A percentile compares a stretch with the other conserved stretches of the same genome.
Conservation (phyloP, 2,797 vertebrate species). For the Anniella stebbinsi region DNA sequence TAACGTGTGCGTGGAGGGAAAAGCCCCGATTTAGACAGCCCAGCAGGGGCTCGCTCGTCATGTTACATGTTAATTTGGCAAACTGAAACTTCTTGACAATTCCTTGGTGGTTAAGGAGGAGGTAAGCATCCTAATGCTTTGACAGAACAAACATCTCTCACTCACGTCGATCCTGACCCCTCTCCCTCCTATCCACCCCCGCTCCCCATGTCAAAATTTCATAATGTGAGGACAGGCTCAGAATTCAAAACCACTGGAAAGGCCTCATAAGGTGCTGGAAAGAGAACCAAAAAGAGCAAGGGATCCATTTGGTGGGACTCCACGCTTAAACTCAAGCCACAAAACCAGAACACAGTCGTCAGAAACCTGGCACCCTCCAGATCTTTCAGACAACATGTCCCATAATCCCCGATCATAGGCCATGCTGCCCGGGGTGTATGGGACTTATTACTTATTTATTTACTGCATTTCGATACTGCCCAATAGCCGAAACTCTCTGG, state of each 20-base stretch:
- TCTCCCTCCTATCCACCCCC: too few relatives aligned
- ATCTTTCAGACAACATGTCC: not conserved
- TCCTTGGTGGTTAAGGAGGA: conserved; percentile 66
- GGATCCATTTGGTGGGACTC: conserved; percentile 78
- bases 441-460: too few relatives aligned
- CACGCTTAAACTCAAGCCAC: conserved; percentile 63
- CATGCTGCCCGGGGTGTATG: too few relatives aligned
- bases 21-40: conserved; percentile 67
- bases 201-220: conserved; percentile 64
- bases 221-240: conserved; percentile 71
- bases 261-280: conserved; percentile 75
- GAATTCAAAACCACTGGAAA: conserved; percentile 77
- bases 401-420: too few relatives aligned
- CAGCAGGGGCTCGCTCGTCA: conserved; percentile 67
- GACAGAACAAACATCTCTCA: conserved; percentile 41
- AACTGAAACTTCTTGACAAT: conserved; percentile 66
- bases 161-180: not conserved
- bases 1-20: conserved; percentile 52
- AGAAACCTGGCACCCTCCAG: not conserved
- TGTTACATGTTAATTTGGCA: conserved; percentile 55
- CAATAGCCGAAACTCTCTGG: too few relatives aligned
- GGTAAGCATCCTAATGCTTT: conserved; percentile 65
- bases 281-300: conserved; percentile 78
- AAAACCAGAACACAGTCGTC: too few relatives aligned
- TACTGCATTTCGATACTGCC: too few relatives aligned